Evolutionary conservation across 2,888 invertebrate species (phyloP), one percentile per base, ranked within the genome.

Genomic region (Harpalus rufipes): DNA sequence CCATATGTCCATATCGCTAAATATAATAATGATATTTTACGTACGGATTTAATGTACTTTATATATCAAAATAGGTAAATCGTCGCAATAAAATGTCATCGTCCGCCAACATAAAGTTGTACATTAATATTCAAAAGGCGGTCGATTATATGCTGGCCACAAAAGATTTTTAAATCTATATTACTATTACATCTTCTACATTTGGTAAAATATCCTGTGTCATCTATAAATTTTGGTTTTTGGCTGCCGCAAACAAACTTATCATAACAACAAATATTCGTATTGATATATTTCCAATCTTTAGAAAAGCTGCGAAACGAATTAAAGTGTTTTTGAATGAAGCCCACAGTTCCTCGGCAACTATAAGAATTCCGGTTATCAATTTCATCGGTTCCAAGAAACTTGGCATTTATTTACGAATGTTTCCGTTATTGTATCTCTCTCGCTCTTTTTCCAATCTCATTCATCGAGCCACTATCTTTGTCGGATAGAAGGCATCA

Each of bases 351-450:
- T 51, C 51, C 44, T 51, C 41, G 8, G 21, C 76, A 65, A 51
- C 78, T 78, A 58, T 78, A 25, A 25, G 58, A 78, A 78, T 78
- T 78, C 78, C 78, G 78, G 78, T 78, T 78, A 78, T 78, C 78
- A 78, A 78, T 78, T 78, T 78, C 78, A 56, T 56, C 58, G 58
- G 78, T 58, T 78, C 78, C 58, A 58, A 78, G 80, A 63, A 80
- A 61, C 59, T 80, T 80, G 59, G 61, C 80, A 80, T 80, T 80
- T 80, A 80, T 80, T 80, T 80, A 80, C 80, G 32, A 79, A 79
- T 39, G 80, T 80, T 80, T 80, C 61, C 61, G 61, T 80, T 59
- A 39, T 56, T 32, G 58, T 58, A 25, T 58, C 58, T 56, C 78
- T 78, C 58, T 56, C 78, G n/a, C 56, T 58, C 44, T 78, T 78